Evolutionary conservation across 2,113 vertebrate genomes (phyloP).

Genomic region (Sterrhoptilus dennistouni): DNA sequence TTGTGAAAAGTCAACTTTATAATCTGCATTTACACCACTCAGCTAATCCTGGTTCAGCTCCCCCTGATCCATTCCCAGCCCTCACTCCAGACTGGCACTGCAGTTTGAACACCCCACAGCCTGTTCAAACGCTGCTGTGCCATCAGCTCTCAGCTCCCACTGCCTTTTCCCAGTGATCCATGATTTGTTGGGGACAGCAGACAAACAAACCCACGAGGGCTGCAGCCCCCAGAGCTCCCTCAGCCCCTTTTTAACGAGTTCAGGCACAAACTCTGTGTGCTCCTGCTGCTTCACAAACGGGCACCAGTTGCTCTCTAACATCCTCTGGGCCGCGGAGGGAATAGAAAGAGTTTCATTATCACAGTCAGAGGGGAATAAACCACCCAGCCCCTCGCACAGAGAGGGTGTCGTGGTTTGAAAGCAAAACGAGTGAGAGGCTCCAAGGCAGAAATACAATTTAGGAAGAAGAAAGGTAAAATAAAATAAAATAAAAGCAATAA

Average conservation of each 20-base stretch:
- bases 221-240: background rate
- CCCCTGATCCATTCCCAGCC: accelerated
- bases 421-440: too few species aligned
- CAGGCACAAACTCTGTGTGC: background rate
- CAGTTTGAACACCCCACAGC: background rate
- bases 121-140: accelerated
- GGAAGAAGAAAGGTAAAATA: too few species aligned
- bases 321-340: background rate
- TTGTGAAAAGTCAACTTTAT: too few species aligned
- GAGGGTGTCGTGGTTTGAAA: too few species aligned
- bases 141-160: background rate
- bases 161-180: background rate
- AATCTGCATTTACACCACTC: background rate
- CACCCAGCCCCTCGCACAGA: background rate
- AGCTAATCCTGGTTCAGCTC: accelerated
- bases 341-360: background rate
- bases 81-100: background rate
- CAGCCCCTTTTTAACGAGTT: background rate
- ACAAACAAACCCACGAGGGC: background rate
- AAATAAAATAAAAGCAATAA: too few species aligned
- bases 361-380: background rate
- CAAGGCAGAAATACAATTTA: too few species aligned
- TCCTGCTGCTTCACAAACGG: background rate
- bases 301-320: background rate
- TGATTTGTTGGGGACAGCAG: background rate